phyloP scores from a whole-genome alignment of 2,888 invertebrate genomes.

The Stenurella melanura region DNA sequence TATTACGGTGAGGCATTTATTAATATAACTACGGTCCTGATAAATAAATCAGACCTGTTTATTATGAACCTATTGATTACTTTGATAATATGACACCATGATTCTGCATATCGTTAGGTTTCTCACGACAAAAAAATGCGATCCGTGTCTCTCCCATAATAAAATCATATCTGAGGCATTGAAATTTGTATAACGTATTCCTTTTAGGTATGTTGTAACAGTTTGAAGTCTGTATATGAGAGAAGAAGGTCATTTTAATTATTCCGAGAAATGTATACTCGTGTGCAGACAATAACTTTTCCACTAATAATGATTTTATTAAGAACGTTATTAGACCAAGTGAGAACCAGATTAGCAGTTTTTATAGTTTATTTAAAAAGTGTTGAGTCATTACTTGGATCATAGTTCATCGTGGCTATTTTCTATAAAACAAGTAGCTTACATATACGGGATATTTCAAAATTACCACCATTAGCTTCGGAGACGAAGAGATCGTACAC shows the following conservation, averaged over 20 bases:
- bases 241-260: slow-evolving; percentile 40
- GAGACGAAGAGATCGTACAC: too few species aligned
- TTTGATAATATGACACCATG: too few species aligned
- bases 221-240: background rate
- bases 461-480: too few species aligned
- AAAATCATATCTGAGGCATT: background rate
- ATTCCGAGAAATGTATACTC: slow-evolving; percentile 34
- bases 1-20: too few species aligned
- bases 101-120: background rate
- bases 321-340: slow-evolving; percentile 3
- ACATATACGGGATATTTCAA: too few species aligned
- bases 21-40: background rate
- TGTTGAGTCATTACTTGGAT: background rate
- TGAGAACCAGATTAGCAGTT: background rate
- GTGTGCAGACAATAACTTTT: slow-evolving; percentile 17
- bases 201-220: background rate
- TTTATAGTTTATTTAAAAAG: slow-evolving; percentile 3
- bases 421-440: too few species aligned
- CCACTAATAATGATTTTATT: slow-evolving; percentile 1
- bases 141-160: background rate
- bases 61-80: background rate
- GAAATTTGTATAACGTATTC: background rate
- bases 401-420: background rate
- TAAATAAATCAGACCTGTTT: background rate
- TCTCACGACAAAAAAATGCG: background rate